Base-by-base conservation (phyloP, 2,113 vertebrate genomes). In the Hyperoodon ampullatus region DNA sequence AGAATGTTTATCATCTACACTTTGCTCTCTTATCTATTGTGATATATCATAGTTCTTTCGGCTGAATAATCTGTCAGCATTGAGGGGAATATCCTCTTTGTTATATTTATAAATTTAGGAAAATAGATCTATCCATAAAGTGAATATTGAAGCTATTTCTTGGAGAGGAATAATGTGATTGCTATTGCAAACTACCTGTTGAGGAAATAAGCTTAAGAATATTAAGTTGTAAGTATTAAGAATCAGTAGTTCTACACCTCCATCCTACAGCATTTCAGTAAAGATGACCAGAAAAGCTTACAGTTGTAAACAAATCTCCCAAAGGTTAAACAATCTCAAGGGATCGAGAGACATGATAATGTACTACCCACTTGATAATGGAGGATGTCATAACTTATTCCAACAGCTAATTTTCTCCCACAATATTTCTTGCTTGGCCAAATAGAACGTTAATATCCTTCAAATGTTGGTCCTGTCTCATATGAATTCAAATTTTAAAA, bases 381-480 rank as follows among this genome's bases (percentile, higher is more conserved):
- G 23, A 92, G 39, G 94, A 85, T 97, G 92, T 58, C n/a, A 0
- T 9, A 80, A n/a, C 94, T 97, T 95, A 94, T 91, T 44, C 24
- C 61, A 71, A 33, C 75, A 94, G n/a, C 19, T 88, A 16, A 93
- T 72, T 35, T 96, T 44, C 23, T 94, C 94, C 63, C 26, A 63
- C 55, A 83, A 58, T 89, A 93, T 83, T 95, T 95, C 95, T 96
- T 97, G 89, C 86, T 95, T 97, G 18, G 50, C 5, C 11, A 95
- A 84, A 60, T 53, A 95, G 66, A 94, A 55, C 28, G 50, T 87
- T 93, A 95, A 95, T 93, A 96, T 72, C 70, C 92, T 98, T 96
- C 33, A 87, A 95, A 55, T 24, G 6, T 83, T 96, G 77, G 86
- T 47, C 63, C 87, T 42, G 39, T 88, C 65, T 82, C 92, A 97